Conservation (phyloP, 2,888 invertebrate genomes). For the Folsomia candida region DNA sequence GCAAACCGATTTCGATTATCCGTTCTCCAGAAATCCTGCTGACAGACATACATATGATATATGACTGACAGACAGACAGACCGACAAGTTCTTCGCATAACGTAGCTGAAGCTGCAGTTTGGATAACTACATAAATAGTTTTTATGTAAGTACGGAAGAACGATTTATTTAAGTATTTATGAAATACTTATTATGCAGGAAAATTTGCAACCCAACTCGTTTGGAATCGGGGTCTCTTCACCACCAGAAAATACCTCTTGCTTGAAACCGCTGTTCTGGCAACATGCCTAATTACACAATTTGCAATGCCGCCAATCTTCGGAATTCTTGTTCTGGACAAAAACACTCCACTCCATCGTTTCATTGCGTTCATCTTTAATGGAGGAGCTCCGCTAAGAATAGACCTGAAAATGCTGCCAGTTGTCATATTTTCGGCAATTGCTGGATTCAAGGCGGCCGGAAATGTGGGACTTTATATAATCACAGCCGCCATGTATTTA, state of each 20-base stretch:
- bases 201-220: not conserved
- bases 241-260: not conserved
- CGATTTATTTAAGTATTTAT: too few species aligned
- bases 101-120: too few species aligned
- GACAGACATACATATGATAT: too few species aligned
- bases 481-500: not conserved
- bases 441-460: not conserved
- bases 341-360: conserved; percentile 1
- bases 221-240: not conserved
- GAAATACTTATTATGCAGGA: too few species aligned
- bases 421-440: not conserved
- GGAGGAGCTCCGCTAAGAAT: not conserved
- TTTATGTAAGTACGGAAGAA: too few species aligned
- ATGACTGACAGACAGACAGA: too few species aligned
- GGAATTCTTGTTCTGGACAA: not conserved
- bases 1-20: too few species aligned
- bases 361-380: not conserved
- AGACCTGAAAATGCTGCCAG: not conserved
- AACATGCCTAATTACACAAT: not conserved
- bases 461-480: not conserved
- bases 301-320: not conserved
- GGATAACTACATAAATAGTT: too few species aligned
- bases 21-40: too few species aligned
- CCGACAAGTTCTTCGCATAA: too few species aligned
- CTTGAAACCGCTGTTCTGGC: not conserved